Base-by-base conservation (phyloP, 2,797 vertebrate genomes). In the Mus minutoides region DNA sequence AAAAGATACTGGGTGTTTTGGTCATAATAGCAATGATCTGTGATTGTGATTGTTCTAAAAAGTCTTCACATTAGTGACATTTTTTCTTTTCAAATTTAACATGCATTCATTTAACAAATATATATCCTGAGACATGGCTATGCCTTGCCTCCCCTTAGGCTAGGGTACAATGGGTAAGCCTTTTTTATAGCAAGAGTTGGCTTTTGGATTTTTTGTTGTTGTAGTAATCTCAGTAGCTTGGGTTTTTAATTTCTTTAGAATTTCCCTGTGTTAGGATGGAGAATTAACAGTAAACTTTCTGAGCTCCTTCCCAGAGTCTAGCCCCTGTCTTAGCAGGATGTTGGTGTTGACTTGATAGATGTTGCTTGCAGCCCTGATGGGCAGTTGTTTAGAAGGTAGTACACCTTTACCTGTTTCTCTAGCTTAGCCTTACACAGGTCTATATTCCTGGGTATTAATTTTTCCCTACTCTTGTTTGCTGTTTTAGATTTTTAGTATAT, bases 131-230 rank as follows among this genome's bases (percentile, higher is more conserved):
- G 40, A 64, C 75, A 56, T 84, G 62, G 10, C 6, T n/a, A 21
- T 43, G 6, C 31, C 6, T 90, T 52, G 6, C 31, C 6, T 90
- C 21, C 6, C 86, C 12, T 22, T 34, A 86, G 76, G 43, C 52
- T 77, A 52, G 90, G 19, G 24, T 88, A 19, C 14, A 26, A 31
- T 37, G 67, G 29, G 26, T 82, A n/a, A 10, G 34, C 40, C 29
- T 95, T 90, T 88, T 22, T 60, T 75, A 13, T 58, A 11, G 11
- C 2, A 40, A n/a, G 34, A 71, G 6, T n/a, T 90, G 24, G 34
- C 80, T 82, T 94, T 76, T 93, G n/a, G n/a, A 22, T 87, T 87
- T 94, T 22, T 86, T 76, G 17, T 93, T 88, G 64, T 11, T 76
- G 0, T 83, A 62, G 7, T 90, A 60, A 46, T 26, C 24, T 80